Evolutionary conservation across 2,888 invertebrate species (phyloP).

Genomic region (Drosophila algonquin): DNA sequence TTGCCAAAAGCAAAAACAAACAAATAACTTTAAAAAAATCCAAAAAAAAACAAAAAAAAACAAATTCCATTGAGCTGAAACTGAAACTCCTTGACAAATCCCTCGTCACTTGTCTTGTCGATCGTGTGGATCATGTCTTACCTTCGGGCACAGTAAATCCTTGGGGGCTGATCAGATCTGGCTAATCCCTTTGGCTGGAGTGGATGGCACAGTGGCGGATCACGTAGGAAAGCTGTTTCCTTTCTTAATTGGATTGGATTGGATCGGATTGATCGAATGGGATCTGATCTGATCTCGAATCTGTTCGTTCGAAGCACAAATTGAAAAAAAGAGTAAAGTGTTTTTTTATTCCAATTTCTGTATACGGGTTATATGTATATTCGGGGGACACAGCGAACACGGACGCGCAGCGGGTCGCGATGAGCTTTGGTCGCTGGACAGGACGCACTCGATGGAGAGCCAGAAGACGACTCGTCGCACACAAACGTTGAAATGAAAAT

Average conservation of each 20-base stretch:
- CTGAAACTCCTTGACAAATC: too few species aligned
- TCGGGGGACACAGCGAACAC: constrained; percentile 29
- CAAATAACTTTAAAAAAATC: too few species aligned
- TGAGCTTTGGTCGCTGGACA: constrained; percentile 9
- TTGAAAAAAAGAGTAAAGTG: constrained; percentile 32
- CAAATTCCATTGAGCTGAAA: too few species aligned
- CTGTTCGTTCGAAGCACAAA: constrained; percentile 41
- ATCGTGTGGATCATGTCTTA: constrained; percentile 25
- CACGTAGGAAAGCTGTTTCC: constrained; percentile 17
- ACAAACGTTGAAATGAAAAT: constrained; percentile 84
- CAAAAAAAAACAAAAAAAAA: too few species aligned
- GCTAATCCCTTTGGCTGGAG: constrained; percentile 59
- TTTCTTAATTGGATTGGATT: constrained; percentile 11
- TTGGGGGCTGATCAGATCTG: constrained; percentile 11
- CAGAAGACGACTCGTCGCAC: constrained; percentile 81
- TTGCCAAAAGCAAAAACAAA: too few species aligned
- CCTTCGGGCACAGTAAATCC: constrained; percentile 62
- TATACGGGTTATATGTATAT: constrained; percentile 13
- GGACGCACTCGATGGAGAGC: constrained; percentile 47
- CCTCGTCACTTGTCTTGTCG: too few species aligned
- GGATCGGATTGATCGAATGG: not conserved
- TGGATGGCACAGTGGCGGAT: constrained; percentile 34
- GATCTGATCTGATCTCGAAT: constrained; percentile 10
- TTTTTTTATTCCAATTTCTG: constrained; percentile 21
- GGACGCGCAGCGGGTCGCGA: constrained; percentile 23